phyloP scores from a whole-genome alignment of 1,140 invertebrate species.

The Lerema accius region DNA sequence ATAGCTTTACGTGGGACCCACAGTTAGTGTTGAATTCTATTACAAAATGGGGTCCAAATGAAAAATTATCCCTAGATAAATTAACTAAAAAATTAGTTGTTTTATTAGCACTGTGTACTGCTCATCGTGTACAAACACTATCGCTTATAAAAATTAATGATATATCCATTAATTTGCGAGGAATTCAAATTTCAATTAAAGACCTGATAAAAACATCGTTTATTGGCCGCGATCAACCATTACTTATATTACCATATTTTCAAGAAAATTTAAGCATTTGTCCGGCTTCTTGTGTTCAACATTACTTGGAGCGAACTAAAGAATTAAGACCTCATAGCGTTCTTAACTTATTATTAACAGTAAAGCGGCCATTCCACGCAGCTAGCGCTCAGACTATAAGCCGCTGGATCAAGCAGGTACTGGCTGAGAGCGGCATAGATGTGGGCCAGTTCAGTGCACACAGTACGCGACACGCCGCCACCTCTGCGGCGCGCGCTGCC shows the following conservation, averaged over 20 bases:
- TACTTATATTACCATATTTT: slow-evolving; percentile 42
- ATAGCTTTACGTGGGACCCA: slow-evolving; percentile 33
- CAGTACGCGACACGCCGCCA: slow-evolving; percentile 56
- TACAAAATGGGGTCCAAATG: slow-evolving; percentile 30
- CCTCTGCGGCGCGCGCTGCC: slow-evolving; percentile 45
- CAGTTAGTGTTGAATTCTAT: slow-evolving; percentile 37
- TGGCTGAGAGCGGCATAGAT: slow-evolving; percentile 48
- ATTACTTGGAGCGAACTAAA: slow-evolving; percentile 33
- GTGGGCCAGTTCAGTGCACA: slow-evolving; percentile 45
- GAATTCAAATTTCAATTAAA: slow-evolving; percentile 30
- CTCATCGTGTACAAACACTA: slow-evolving; percentile 40
- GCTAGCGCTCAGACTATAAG: slow-evolving; percentile 41
- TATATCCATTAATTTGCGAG: neutral
- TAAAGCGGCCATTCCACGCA: slow-evolving; percentile 34
- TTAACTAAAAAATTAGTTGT: slow-evolving; percentile 41
- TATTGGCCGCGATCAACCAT: slow-evolving; percentile 33
- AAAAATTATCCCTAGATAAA: slow-evolving; percentile 19
- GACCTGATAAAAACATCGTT: slow-evolving; percentile 47
- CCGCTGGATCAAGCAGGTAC: slow-evolving; percentile 45
- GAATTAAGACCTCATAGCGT: neutral
- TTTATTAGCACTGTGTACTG: slow-evolving; percentile 47
- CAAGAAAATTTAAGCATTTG: slow-evolving; percentile 39
- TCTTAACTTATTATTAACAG: slow-evolving; percentile 34
- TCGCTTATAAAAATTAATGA: slow-evolving; percentile 37
- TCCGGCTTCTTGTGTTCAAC: slow-evolving; percentile 36